These are phyloP conservation scores for Himalopsyche anomala DNA, from an alignment of 2,888 invertebrate genomes.

Conservation along the genomic window DNA sequence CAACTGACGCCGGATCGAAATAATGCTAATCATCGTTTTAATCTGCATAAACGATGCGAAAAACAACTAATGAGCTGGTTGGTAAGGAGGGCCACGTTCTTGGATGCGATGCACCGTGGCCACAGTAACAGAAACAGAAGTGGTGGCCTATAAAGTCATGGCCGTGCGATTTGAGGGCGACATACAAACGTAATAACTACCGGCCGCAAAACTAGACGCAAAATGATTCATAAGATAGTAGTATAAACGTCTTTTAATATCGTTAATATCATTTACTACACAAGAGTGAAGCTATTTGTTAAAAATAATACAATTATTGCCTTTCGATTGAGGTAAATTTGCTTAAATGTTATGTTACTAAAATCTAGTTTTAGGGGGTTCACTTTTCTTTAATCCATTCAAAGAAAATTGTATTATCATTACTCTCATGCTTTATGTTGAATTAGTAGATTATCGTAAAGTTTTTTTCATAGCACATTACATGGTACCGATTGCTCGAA, in stretches of 20 bases:
- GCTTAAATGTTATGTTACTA: too few species aligned
- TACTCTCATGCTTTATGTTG: too few species aligned
- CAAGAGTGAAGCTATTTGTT: not conserved
- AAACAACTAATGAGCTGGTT: not conserved
- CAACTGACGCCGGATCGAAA: not conserved
- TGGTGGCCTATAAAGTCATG: conserved; percentile 31
- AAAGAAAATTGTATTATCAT: too few species aligned
- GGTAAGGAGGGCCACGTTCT: conserved; percentile 24
- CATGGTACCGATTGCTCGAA: too few species aligned
- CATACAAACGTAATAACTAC: conserved; percentile 22
- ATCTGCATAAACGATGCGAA: conserved; percentile 4
- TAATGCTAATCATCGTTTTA: not conserved
- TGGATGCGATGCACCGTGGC: conserved; percentile 17
- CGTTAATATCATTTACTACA: not conserved
- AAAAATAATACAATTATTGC: too few species aligned
- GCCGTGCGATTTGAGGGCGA: conserved; percentile 3
- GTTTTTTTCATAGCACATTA: too few species aligned
- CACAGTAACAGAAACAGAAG: not conserved
- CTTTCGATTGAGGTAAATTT: too few species aligned
- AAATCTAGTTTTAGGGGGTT: too few species aligned
- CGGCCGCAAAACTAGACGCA: not conserved
- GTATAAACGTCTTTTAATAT: not conserved
- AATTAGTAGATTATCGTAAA: too few species aligned
- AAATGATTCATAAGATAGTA: conserved; percentile 14
- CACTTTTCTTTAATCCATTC: too few species aligned